Conservation (phyloP, 2,113 vertebrate species). For the Callocephalon fimbriatum region DNA sequence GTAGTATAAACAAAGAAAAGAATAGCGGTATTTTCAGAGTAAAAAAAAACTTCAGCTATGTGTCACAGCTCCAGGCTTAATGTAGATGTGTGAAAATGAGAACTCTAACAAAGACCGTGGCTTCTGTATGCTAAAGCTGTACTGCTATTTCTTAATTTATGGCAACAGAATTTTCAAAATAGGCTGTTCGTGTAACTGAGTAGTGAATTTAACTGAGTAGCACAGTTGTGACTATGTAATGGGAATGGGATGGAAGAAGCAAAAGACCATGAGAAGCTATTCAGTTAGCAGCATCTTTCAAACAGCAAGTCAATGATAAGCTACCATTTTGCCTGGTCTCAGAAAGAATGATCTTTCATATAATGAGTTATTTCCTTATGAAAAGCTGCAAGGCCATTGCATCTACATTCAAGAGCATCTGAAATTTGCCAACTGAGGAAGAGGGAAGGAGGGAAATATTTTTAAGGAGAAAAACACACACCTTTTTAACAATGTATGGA, state of each 20-base stretch:
- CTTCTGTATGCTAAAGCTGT: neutral
- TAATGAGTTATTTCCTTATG: neutral
- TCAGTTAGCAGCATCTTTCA: neutral
- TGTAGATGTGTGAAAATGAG: neutral
- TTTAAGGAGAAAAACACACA: neutral
- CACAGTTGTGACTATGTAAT: neutral
- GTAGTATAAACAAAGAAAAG: neutral
- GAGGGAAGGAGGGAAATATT: neutral
- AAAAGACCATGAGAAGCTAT: neutral
- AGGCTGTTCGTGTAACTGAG: neutral
- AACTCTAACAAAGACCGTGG: neutral
- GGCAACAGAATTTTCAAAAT: neutral
- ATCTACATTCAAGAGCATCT: neutral
- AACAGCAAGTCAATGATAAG: neutral
- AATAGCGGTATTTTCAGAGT: neutral
- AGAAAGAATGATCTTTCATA: neutral
- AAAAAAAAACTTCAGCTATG: neutral
- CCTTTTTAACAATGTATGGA: neutral
- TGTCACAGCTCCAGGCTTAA: neutral
- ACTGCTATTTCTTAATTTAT: neutral
- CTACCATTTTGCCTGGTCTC: accelerated
- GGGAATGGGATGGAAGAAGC: neutral
- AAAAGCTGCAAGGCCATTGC: neutral
- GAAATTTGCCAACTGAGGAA: neutral
- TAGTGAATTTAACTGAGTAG: neutral